These are phyloP conservation scores for Actias luna DNA, from an alignment of 2,888 invertebrate genomes.

Conservation along the genomic window DNA sequence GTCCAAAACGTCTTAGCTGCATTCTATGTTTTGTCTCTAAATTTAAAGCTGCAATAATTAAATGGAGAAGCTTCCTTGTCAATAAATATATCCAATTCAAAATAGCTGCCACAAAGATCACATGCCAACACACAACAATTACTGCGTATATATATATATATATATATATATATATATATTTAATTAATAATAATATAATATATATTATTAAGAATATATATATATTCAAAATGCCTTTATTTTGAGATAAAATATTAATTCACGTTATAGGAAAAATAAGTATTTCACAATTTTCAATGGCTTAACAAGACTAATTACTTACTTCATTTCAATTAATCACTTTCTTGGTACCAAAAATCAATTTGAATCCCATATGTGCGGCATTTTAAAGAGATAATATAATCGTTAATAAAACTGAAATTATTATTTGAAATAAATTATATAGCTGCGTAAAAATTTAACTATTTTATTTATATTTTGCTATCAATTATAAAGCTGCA, in stretches of 20 bases:
- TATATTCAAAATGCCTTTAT: neutral
- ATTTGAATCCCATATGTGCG: no score
- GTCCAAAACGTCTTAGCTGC: neutral
- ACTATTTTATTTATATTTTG: no score
- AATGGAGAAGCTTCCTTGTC: neutral
- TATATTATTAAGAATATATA: neutral
- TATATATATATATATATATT: no score
- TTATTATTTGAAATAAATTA: no score
- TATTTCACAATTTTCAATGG: neutral
- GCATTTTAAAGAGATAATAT: slow-evolving; percentile 3
- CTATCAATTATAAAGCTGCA: no score
- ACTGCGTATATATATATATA: no score
- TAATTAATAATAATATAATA: no score
- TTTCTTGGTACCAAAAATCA: no score
- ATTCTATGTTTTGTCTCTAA: neutral
- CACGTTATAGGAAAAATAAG: neutral
- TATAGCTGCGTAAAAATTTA: no score
- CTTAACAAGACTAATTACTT: neutral
- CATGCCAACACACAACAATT: neutral
- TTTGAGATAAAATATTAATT: neutral
- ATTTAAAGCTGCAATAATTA: neutral
- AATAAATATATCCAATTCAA: neutral
- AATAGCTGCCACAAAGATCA: neutral
- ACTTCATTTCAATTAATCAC: slow-evolving; percentile 1
- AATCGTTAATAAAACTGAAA: no score